These are phyloP conservation scores for Crotophaga sulcirostris DNA, from an alignment of 2,113 vertebrate species.

Conservation along the genomic window DNA sequence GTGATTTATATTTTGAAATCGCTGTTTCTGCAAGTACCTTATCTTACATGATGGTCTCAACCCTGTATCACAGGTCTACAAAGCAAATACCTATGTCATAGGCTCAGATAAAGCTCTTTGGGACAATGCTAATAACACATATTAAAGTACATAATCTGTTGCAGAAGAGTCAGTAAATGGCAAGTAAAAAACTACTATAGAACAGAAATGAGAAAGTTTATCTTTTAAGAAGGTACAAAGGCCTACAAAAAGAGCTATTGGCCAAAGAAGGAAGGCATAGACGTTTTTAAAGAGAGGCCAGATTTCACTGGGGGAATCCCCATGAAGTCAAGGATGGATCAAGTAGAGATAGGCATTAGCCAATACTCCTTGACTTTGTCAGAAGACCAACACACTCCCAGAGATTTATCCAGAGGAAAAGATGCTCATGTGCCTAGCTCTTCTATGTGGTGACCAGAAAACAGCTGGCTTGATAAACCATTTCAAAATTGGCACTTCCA, in stretches of 20 bases:
- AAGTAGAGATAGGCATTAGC: neutral
- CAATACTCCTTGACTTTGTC: neutral
- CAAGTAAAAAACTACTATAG: neutral
- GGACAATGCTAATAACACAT: neutral
- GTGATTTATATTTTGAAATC: neutral
- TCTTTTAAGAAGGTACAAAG: neutral
- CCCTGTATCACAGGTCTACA: neutral
- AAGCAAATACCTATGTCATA: neutral
- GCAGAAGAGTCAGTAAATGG: neutral
- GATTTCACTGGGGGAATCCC: neutral
- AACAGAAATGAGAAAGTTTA: neutral
- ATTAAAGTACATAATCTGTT: neutral
- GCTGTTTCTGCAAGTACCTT: neutral
- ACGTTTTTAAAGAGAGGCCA: neutral
- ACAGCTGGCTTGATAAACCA: neutral
- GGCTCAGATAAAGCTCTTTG: neutral
- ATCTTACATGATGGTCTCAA: neutral
- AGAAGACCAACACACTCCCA: neutral
- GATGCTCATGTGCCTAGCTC: neutral
- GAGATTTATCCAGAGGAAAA: neutral
- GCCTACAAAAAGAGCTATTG: neutral
- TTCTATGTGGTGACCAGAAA: neutral
- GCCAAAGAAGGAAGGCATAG: neutral
- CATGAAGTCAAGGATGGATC: neutral
- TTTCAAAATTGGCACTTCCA: neutral